Conservation (phyloP, 1,140 invertebrate species). For the Zophobas atratus region DNA sequence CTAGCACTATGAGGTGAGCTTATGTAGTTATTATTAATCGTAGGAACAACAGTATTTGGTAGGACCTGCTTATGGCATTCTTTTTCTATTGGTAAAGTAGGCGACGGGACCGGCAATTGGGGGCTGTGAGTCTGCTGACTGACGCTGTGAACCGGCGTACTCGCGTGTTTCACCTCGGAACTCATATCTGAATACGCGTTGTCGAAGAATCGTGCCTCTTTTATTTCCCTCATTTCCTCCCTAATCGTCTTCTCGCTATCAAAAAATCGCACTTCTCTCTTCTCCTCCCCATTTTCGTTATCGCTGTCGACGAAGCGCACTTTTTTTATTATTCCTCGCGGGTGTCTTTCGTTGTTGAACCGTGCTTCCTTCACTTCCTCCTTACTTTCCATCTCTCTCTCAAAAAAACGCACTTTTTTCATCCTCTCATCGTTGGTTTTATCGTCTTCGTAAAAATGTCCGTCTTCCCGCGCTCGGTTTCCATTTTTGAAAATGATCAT, state of each 20-base stretch:
- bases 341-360: too few relatives aligned
- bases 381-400: too few relatives aligned
- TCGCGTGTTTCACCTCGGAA: constrained; percentile 62
- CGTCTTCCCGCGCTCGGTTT: neutral
- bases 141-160: constrained; percentile 58
- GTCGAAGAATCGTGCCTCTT: constrained; percentile 13
- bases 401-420: too few relatives aligned
- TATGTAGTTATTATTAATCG: constrained; percentile 61
- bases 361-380: too few relatives aligned
- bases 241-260: neutral
- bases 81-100: constrained; percentile 62
- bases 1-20: constrained; percentile 58
- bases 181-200: constrained; percentile 49
- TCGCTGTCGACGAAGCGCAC: too few relatives aligned
- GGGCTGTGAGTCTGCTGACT: constrained; percentile 61
- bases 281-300: too few relatives aligned
- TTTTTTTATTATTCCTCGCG: too few relatives aligned
- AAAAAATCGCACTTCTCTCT: too few relatives aligned
- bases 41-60: constrained; percentile 62
- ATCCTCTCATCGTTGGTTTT: too few relatives aligned
- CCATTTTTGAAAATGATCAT: neutral
- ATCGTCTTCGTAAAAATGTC: neutral
- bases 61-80: constrained; percentile 49
- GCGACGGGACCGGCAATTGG: constrained; percentile 63
- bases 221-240: neutral